A percentile compares a stretch with the other conserved stretches of the same genome.
Evolutionary conservation across 1,140 invertebrate genomes (phyloP).

Genomic region (Euwallacea similis): DNA sequence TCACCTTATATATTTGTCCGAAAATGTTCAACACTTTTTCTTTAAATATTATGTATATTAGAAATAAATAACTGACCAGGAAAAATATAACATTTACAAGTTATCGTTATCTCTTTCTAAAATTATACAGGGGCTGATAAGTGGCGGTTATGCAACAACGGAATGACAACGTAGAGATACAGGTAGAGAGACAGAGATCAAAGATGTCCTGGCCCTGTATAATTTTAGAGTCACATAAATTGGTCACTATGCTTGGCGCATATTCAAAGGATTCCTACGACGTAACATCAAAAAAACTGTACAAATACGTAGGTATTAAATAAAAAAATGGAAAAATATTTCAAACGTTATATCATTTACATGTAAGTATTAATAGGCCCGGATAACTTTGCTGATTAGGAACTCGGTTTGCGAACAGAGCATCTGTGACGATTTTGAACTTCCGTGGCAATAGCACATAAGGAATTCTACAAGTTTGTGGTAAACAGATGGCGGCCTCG

Average conservation of each 20-base stretch:
- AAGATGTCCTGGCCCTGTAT: neutral
- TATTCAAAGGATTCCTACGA: conserved; percentile 39
- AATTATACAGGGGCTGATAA: conserved; percentile 21
- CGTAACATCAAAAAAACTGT: conserved; percentile 44
- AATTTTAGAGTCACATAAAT: conserved; percentile 38
- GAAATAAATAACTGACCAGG: conserved; percentile 50
- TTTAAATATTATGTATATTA: conserved; percentile 42
- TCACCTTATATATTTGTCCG: conserved; percentile 36
- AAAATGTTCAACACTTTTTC: conserved; percentile 48
- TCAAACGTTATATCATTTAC: too few relatives aligned
- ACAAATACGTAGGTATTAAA: conserved; percentile 15
- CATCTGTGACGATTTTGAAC: too few relatives aligned
- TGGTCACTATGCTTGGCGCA: conserved; percentile 48
- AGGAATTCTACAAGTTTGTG: too few relatives aligned
- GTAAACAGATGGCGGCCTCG: too few relatives aligned
- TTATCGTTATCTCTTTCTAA: conserved; percentile 36
- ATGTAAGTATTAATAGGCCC: conserved; percentile 5
- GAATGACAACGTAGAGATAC: neutral
- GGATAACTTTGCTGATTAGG: neutral
- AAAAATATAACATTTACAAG: conserved; percentile 53
- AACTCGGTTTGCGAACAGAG: too few relatives aligned
- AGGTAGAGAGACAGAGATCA: neutral
- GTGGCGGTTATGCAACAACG: neutral
- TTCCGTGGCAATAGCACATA: too few relatives aligned
- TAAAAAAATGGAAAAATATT: conserved; percentile 7